These are phyloP conservation scores for Pseudochirops corinnae DNA, from an alignment of 2,797 vertebrate genomes.

Conservation along the genomic window DNA sequence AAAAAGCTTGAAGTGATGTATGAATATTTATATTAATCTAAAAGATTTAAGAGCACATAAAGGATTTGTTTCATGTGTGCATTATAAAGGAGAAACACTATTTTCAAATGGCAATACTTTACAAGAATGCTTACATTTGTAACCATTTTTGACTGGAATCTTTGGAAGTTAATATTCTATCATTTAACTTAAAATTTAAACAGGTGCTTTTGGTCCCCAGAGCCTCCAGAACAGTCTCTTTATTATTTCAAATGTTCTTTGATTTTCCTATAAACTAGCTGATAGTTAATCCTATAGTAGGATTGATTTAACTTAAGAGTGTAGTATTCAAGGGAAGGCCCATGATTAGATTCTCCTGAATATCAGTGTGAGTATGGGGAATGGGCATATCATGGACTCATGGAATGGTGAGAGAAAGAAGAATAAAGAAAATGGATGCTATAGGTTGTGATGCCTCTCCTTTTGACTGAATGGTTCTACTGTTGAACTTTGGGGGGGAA, in stretches of 20 bases:
- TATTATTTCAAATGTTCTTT: not conserved
- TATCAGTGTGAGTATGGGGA: not conserved
- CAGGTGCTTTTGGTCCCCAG: constrained; percentile 10
- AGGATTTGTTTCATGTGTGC: constrained; percentile 69
- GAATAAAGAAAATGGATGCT: not conserved
- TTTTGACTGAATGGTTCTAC: not conserved
- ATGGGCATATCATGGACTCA: not conserved
- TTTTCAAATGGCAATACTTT: not conserved
- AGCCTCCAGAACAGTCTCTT: not conserved
- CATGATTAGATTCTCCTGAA: not conserved
- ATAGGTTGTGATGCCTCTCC: not conserved
- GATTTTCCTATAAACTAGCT: not conserved
- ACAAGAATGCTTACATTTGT: constrained; percentile 36
- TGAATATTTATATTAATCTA: constrained; percentile 58
- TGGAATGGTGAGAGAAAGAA: not conserved
- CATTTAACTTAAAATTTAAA: constrained; percentile 8
- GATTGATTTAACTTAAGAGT: not conserved
- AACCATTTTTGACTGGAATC: constrained; percentile 75
- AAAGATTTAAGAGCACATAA: constrained; percentile 73
- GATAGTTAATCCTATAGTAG: not conserved
- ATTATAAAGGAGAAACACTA: constrained; percentile 68
- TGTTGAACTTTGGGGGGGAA: not conserved
- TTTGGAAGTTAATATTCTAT: constrained; percentile 14
- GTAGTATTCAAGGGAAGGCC: not conserved
- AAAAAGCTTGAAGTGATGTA: constrained; percentile 76